A percentile compares a stretch with the other conserved stretches of the same genome.
Conservation (phyloP, 2,888 invertebrate species). For the Ceramica pisi region DNA sequence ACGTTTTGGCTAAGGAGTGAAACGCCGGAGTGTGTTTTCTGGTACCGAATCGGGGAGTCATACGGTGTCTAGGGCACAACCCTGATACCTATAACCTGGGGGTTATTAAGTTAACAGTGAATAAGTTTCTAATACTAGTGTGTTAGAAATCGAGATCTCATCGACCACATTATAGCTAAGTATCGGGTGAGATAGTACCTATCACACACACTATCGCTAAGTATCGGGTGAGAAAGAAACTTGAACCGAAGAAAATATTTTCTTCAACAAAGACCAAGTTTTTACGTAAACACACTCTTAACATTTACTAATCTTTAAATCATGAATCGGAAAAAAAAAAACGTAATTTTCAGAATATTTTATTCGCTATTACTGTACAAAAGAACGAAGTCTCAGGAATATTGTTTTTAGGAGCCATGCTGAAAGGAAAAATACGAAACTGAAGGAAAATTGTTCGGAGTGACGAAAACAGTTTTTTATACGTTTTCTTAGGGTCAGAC, state of each 20-base stretch:
- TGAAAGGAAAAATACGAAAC: constrained; percentile 29
- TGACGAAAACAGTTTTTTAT: constrained; percentile 9
- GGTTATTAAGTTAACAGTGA: no score
- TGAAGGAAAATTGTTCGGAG: constrained; percentile 18
- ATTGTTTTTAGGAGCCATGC: constrained; percentile 24
- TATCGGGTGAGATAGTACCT: no score
- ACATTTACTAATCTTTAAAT: constrained; percentile 39
- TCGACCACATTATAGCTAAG: no score
- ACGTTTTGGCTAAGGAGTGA: no score
- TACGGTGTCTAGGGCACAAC: no score
- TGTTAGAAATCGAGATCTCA: no score
- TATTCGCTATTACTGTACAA: constrained; percentile 21
- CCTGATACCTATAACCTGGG: no score
- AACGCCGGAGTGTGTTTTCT: no score
- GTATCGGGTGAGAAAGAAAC: neutral
- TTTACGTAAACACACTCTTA: constrained; percentile 1
- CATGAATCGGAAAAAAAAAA: constrained; percentile 20
- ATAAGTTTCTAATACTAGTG: no score
- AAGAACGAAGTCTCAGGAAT: constrained; percentile 30
- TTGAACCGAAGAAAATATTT: neutral
- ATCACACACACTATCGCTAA: no score
- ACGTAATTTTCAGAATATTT: constrained; percentile 14
- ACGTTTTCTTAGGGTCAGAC: neutral
- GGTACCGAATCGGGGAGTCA: no score
- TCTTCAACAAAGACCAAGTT: constrained; percentile 3